phyloP scores from a whole-genome alignment of 2,113 vertebrate genomes.

The Rhizomys pruinosus region DNA sequence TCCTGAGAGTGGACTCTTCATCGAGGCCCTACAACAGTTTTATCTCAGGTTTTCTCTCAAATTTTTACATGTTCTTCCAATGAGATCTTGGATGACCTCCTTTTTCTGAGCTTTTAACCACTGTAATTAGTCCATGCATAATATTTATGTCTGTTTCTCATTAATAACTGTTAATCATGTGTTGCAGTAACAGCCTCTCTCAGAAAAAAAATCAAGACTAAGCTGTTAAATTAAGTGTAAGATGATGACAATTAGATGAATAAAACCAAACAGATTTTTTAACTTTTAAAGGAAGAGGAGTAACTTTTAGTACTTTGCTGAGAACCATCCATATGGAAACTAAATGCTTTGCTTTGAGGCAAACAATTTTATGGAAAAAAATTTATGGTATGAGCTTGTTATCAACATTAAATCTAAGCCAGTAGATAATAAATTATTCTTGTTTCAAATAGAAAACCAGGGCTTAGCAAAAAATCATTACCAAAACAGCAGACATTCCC shows the following conservation, averaged over 20 bases:
- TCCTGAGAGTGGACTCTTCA: too few relatives aligned
- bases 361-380: slow-evolving; percentile 31
- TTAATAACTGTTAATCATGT: slow-evolving; percentile 35
- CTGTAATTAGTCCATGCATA: background rate
- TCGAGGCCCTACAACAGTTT: too few relatives aligned
- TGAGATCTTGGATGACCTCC: background rate
- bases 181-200: slow-evolving; percentile 42
- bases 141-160: slow-evolving; percentile 24
- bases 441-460: slow-evolving; percentile 29
- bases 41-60: background rate
- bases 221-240: slow-evolving; percentile 38
- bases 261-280: slow-evolving; percentile 38
- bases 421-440: slow-evolving; percentile 11
- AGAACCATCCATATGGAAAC: background rate
- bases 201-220: background rate
- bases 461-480: slow-evolving; percentile 8
- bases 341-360: background rate
- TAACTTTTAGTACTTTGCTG: background rate
- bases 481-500: background rate
- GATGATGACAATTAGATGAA: slow-evolving; percentile 19
- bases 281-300: slow-evolving; percentile 24
- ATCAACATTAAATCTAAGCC: slow-evolving; percentile 8
- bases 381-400: background rate
- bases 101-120: background rate
- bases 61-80: slow-evolving; percentile 12